Percentiles rank a stretch among this genome's conserved stretches.
Evolutionary conservation across 35 echinoderm and acorn worm genomes (phyloP).

Genomic region (Apostichopus parvimensis): DNA sequence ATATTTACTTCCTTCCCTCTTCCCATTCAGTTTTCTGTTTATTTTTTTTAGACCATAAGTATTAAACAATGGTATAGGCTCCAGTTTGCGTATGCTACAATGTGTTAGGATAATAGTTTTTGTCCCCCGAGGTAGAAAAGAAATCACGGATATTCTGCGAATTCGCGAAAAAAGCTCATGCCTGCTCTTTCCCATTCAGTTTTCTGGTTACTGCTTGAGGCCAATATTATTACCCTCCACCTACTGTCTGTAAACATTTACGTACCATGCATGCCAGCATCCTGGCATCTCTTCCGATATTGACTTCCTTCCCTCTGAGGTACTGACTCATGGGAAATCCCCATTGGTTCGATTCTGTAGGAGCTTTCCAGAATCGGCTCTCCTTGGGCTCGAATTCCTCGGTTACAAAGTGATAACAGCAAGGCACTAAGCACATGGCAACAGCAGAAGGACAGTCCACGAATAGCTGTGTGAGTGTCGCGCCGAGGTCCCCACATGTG

Average conservation of each 20-base stretch:
- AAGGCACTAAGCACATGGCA: slow-evolving; percentile 72
- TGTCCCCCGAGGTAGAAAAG: too few species aligned
- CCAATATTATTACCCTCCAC: too few species aligned
- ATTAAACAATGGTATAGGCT: too few species aligned
- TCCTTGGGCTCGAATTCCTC: slow-evolving; percentile 77
- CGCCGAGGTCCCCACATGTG: slow-evolving; percentile 84
- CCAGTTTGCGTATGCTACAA: too few species aligned
- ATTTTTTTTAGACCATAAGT: too few species aligned
- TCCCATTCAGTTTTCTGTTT: too few species aligned
- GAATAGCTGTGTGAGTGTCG: slow-evolving; percentile 74
- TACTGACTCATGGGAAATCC: slow-evolving; percentile 90
- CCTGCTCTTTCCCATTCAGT: too few species aligned
- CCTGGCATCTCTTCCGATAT: slow-evolving; percentile 67
- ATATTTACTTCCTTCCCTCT: too few species aligned
- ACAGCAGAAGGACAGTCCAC: slow-evolving; percentile 35
- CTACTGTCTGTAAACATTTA: not conserved
- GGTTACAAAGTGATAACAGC: slow-evolving; percentile 81
- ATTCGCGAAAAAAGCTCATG: too few species aligned
- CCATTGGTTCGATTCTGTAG: not conserved
- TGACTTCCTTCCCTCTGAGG: slow-evolving; percentile 54
- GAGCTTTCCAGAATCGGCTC: slow-evolving; percentile 16
- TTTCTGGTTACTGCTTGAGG: too few species aligned
- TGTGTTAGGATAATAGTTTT: too few species aligned
- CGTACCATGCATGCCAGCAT: slow-evolving; percentile 88
- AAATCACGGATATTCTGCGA: too few species aligned